Conservation (phyloP, 2,888 invertebrate genomes). For the Dicyrtoma fusca region DNA sequence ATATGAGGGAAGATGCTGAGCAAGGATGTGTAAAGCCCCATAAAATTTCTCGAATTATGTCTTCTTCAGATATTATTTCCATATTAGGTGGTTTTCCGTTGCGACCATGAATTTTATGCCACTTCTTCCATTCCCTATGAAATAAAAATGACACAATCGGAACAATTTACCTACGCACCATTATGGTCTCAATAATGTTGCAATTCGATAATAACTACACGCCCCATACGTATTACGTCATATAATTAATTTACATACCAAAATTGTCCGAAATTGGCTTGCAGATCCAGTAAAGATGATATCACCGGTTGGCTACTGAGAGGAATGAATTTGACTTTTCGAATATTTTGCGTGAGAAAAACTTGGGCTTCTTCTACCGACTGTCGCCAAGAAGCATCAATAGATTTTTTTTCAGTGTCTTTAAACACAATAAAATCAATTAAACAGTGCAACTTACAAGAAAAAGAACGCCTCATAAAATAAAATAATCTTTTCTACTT, state of each 20-base stretch:
- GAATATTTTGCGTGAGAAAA: slow-evolving; percentile 29
- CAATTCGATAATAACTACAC: too few species aligned
- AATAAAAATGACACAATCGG: too few species aligned
- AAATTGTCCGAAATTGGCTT: slow-evolving; percentile 49
- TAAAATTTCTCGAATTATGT: slow-evolving; percentile 47
- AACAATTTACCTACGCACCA: too few species aligned
- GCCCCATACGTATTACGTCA: too few species aligned
- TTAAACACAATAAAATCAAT: background rate
- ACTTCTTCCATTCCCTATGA: slow-evolving; percentile 49
- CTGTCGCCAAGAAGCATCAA: slow-evolving; percentile 29
- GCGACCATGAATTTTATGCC: background rate
- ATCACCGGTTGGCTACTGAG: slow-evolving; percentile 46
- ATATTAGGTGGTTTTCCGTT: background rate
- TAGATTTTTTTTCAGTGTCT: background rate
- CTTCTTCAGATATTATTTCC: slow-evolving; percentile 38
- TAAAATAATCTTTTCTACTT: background rate
- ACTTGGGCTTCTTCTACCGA: slow-evolving; percentile 24
- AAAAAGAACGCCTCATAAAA: too few species aligned
- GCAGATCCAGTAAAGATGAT: slow-evolving; percentile 40
- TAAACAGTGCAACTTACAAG: background rate
- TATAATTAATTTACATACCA: too few species aligned
- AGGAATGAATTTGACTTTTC: slow-evolving; percentile 20
- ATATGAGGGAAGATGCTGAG: slow-evolving; percentile 38
- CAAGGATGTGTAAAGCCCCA: slow-evolving; percentile 43
- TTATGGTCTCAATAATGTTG: slow-evolving; percentile 7